Evolutionary conservation across 2,888 invertebrate genomes (phyloP).

Genomic region (Ecdyonurus torrentis): DNA sequence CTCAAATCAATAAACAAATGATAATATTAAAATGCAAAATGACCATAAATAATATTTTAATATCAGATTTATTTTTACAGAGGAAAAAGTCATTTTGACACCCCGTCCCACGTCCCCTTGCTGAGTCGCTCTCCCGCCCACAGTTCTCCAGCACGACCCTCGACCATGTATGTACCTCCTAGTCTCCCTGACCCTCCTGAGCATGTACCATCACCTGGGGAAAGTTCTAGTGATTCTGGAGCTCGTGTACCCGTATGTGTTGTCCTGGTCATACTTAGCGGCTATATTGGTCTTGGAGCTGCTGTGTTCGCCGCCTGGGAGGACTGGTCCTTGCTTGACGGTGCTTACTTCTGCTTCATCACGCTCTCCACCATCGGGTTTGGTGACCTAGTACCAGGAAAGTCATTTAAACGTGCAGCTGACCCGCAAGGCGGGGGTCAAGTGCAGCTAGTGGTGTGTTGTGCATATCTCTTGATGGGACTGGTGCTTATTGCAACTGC

Average conservation of each 20-base stretch:
- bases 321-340: conserved; percentile 64
- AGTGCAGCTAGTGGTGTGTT: conserved; percentile 60
- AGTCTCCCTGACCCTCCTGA: conserved; percentile 15
- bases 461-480: conserved; percentile 61
- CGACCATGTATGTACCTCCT: conserved; percentile 20
- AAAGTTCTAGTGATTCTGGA: conserved; percentile 7
- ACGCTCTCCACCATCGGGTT: conserved; percentile 70
- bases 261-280: conserved; percentile 47
- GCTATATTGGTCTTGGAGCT: conserved; percentile 61
- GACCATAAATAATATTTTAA: too few species aligned
- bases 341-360: conserved; percentile 71
- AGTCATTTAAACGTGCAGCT: conserved; percentile 21
- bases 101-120: conserved; percentile 59
- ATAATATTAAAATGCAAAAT: too few species aligned
- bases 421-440: conserved; percentile 28
- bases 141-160: neutral
- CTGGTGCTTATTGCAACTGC: conserved; percentile 70
- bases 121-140: conserved; percentile 40
- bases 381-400: conserved; percentile 54
- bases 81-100: conserved; percentile 42
- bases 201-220: conserved; percentile 6
- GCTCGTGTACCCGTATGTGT: conserved; percentile 41
- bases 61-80: conserved; percentile 11
- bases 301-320: conserved; percentile 63
- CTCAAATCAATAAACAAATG: too few species aligned